These are phyloP conservation scores for Oreohelix idahoensis DNA, from an alignment of 1,140 invertebrate genomes.

Conservation along the genomic window DNA sequence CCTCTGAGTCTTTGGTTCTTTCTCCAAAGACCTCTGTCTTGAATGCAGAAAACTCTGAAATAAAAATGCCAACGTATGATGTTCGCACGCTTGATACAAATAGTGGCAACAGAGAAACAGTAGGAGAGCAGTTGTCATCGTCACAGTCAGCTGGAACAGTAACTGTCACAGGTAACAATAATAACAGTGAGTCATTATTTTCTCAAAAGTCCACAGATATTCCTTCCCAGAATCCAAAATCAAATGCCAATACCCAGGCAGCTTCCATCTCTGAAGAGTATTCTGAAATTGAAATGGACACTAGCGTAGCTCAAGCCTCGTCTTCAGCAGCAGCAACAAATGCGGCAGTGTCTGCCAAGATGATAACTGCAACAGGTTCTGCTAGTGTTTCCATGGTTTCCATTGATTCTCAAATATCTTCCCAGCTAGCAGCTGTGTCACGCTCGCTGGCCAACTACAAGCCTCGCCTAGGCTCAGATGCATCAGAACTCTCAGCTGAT, in stretches of 20 bases:
- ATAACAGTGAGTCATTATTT: background rate
- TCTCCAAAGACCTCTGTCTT: background rate
- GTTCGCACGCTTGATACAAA: background rate
- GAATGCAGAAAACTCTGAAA: background rate
- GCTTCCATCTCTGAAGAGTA: background rate
- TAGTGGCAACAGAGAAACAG: background rate
- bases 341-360: background rate
- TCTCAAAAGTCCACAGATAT: background rate
- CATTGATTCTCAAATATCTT: constrained; percentile 21
- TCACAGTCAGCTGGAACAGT: background rate
- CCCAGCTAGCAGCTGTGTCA: constrained; percentile 30
- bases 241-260: background rate
- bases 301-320: background rate
- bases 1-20: background rate
- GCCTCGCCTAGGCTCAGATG: constrained; percentile 2
- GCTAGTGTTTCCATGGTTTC: background rate
- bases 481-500: background rate
- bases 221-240: background rate
- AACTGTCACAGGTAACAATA: background rate
- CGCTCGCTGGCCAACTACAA: constrained; percentile 34
- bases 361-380: background rate
- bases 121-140: background rate
- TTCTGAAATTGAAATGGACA: background rate
- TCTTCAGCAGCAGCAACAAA: background rate
- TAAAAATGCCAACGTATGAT: background rate